These are phyloP conservation scores for Anoplopoma fimbria DNA, from an alignment of 2,113 vertebrate species.

Conservation along the genomic window DNA sequence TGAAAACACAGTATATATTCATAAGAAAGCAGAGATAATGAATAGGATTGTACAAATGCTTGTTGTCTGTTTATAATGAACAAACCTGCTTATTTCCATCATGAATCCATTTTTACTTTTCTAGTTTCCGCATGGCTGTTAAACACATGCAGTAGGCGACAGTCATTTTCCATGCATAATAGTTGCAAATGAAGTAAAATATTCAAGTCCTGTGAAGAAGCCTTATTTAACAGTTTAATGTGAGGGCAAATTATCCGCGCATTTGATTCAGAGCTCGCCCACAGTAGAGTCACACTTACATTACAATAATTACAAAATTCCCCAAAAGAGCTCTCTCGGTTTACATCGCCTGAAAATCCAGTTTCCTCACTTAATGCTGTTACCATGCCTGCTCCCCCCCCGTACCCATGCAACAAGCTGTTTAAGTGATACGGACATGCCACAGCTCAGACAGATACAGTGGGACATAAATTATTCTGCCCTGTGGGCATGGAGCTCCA, in stretches of 20 bases:
- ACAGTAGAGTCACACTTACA: conserved; percentile 42
- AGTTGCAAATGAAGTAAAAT: neutral
- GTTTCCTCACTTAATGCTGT: conserved; percentile 59
- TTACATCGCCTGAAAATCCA: conserved; percentile 47
- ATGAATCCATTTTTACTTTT: neutral
- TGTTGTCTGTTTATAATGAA: neutral
- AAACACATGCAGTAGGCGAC: neutral
- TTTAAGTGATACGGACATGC: conserved; percentile 43
- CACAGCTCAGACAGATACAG: conserved; percentile 53
- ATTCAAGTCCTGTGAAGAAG: neutral
- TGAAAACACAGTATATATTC: neutral
- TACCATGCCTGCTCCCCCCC: conserved; percentile 37
- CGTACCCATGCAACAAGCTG: conserved; percentile 46
- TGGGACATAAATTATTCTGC: conserved; percentile 68
- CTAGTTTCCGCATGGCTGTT: neutral
- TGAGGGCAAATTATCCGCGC: conserved; percentile 30
- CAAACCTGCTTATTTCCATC: neutral
- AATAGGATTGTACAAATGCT: neutral
- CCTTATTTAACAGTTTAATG: conserved; percentile 23
- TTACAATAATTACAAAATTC: conserved; percentile 43
- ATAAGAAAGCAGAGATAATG: neutral
- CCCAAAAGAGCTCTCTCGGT: conserved; percentile 22
- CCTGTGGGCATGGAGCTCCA: conserved; percentile 48
- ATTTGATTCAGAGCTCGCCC: conserved; percentile 53
- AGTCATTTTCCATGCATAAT: neutral